phyloP scores from a whole-genome alignment of 2,113 vertebrate genomes.

The Anseranas semipalmata region DNA sequence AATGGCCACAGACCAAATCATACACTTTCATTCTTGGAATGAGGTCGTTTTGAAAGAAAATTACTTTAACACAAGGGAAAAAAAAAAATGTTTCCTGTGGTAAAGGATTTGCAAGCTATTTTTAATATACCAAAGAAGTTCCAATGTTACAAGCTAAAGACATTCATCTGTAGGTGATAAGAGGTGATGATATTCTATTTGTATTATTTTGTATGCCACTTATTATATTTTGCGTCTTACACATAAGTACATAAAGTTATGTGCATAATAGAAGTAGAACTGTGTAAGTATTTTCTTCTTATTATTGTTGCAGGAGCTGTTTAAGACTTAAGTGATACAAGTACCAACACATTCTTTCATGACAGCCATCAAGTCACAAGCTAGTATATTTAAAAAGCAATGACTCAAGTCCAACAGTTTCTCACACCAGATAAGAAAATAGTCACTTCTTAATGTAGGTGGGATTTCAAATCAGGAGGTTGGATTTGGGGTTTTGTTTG shows the following conservation, averaged over 20 bases:
- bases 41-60: neutral
- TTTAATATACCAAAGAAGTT: neutral
- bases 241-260: neutral
- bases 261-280: neutral
- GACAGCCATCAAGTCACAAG: conserved; percentile 14
- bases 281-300: neutral
- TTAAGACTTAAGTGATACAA: neutral
- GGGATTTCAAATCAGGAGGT: neutral
- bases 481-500: rapidly evolving
- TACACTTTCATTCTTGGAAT: neutral
- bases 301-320: neutral
- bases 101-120: neutral
- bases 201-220: neutral
- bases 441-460: neutral
- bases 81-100: neutral
- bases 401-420: neutral
- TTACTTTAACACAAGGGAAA: neutral
- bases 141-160: neutral
- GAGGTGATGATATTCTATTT: neutral
- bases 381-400: neutral
- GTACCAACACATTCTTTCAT: conserved; percentile 26
- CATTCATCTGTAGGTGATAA: neutral
- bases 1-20: neutral
- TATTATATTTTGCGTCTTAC: neutral
- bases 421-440: neutral